Evolutionary conservation across 2,113 vertebrate species (phyloP).

Genomic region (Paramormyrops kingsleyae): DNA sequence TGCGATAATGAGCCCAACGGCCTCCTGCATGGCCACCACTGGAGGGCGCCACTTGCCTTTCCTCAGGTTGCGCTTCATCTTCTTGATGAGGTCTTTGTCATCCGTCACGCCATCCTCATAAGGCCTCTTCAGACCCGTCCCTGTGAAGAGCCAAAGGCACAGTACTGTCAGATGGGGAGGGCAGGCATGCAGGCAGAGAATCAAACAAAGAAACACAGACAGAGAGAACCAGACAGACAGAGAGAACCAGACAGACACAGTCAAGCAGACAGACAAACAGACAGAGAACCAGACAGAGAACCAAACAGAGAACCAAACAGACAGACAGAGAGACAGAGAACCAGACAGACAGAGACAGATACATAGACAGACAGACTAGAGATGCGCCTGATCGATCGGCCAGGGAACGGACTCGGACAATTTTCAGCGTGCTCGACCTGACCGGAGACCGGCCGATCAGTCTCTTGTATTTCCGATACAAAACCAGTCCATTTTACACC

Average conservation of each 20-base stretch:
- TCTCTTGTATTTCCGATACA: no score
- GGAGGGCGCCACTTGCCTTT: conserved; percentile 70
- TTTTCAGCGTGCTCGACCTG: no score
- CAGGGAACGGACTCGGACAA: no score
- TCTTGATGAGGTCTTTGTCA: conserved; percentile 97
- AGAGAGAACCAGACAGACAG: not conserved
- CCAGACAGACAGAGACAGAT: no score
- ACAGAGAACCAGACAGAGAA: not conserved
- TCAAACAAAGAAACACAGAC: not conserved
- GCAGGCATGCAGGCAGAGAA: not conserved
- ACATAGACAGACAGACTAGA: no score
- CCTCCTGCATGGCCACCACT: conserved; percentile 20
- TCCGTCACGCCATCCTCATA: conserved; percentile 87
- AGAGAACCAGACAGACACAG: not conserved
- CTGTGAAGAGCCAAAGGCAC: conserved; percentile 37
- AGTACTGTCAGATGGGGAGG: not conserved
- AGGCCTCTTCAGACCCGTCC: conserved; percentile 83
- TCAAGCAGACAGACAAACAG: not conserved
- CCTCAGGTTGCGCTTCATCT: conserved; percentile 95
- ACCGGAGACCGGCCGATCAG: no score
- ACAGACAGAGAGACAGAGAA: no score
- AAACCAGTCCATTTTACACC: no score
- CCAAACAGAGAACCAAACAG: not conserved
- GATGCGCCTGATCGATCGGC: no score
- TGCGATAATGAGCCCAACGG: not conserved